Evolutionary conservation across 2,888 invertebrate genomes (phyloP).

Genomic region (Pterobdella sp.): DNA sequence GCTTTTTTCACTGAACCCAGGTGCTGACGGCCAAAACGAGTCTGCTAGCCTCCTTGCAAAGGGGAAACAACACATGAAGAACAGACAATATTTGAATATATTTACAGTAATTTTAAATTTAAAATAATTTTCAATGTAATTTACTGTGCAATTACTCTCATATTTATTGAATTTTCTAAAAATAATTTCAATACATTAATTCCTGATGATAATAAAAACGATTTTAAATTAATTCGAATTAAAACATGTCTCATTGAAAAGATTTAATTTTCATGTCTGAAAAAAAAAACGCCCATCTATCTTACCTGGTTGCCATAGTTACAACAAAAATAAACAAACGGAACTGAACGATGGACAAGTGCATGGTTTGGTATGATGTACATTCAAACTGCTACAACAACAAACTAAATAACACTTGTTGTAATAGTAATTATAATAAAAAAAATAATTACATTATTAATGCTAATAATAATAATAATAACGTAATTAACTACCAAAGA

Average conservation of each 20-base stretch:
- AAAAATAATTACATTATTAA: neutral
- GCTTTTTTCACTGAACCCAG: no score
- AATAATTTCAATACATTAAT: no score
- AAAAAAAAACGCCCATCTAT: slow-evolving; percentile 3
- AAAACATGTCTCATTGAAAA: neutral
- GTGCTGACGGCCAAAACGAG: no score
- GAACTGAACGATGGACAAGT: slow-evolving; percentile 7
- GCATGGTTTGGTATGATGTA: neutral
- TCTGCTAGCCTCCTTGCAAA: no score
- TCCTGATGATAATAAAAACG: neutral
- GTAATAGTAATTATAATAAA: neutral
- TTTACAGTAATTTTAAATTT: no score
- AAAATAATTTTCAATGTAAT: no score
- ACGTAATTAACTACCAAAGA: no score
- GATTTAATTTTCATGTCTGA: no score
- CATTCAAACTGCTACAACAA: neutral
- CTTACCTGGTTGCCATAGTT: neutral
- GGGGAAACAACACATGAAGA: no score
- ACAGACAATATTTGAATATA: no score
- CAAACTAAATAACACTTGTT: neutral
- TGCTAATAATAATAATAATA: neutral
- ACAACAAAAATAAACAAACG: neutral
- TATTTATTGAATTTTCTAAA: no score
- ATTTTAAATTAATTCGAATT: neutral
- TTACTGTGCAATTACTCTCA: no score